Conservation (phyloP, 1,140 invertebrate species). For the Hydropsyche tenuis region DNA sequence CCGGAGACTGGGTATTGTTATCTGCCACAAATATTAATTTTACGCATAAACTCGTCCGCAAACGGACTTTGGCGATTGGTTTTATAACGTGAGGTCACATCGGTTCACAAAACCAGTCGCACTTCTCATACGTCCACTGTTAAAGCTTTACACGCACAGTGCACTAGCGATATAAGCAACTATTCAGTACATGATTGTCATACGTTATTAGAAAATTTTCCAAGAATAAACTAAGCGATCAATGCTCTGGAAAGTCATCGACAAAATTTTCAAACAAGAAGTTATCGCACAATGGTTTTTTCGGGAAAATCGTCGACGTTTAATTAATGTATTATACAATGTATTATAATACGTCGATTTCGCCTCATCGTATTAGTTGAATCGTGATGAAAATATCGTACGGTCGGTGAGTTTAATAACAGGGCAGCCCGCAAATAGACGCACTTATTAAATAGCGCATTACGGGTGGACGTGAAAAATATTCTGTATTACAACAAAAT, state of each 20-base stretch:
- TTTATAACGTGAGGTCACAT: conserved; percentile 4
- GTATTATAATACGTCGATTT: conserved; percentile 3
- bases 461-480: conserved; percentile 3
- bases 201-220: no score
- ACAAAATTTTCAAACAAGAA: no score
- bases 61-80: not conserved
- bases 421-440: conserved; percentile 13
- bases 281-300: no score
- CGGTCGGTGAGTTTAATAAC: not conserved
- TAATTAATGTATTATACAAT: not conserved
- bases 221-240: no score
- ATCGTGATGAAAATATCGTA: conserved; percentile 21
- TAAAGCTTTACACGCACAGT: no score
- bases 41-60: no score
- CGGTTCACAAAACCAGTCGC: conserved; percentile 12
- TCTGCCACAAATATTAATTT: no score
- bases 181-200: no score
- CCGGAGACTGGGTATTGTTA: no score
- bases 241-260: no score
- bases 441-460: conserved; percentile 22
- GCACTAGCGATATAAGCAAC: no score
- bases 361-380: not conserved
- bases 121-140: not conserved
- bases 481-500: not conserved
- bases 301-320: no score